Base-by-base conservation (phyloP, 2,888 invertebrate genomes). In the Napeogenes inachia region DNA sequence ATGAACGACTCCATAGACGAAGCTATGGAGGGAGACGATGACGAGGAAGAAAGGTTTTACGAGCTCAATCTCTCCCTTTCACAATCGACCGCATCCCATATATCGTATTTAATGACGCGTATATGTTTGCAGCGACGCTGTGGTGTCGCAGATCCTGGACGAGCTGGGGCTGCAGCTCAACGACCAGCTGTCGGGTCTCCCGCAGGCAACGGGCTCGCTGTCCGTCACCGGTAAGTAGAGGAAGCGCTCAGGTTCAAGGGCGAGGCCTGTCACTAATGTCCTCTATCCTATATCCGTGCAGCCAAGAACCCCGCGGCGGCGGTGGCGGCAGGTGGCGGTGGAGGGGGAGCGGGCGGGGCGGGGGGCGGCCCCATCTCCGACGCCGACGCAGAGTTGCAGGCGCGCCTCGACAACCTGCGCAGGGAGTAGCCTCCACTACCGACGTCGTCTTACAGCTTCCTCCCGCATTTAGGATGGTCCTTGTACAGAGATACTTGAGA, bases 1-100 rank as follows among this genome's bases (percentile, higher is more conserved):
- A 99, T 99, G 95, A 98, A 97, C 81, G 99, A 99, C 86, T 99
- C 98, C 57, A 99, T 99, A 78, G 99, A 99, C 84, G 99, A 99
- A 90, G 99, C 99, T 0, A 98, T 99, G 96, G 99, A 97, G 75
- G 99, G 97, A 69, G 99, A 98, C 79, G 98, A 95, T 55, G 99
- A 99, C 81, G 98, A 99, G 81, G 98, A 99, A 79, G 99, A 99
- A 90, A 98, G 95, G 96, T 96, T n/a, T 10, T 10, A 12, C n/a
- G 8, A 50, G 35, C n/a, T 38, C 33, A 33, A 3, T 32, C 13
- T 13, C 13, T 13, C 2, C 8, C n/a, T 4, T 5, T n/a, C 42
- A 33, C 3, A 2, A 38, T 42, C 3, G 42, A 35, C 3, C 35
- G 4, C 35, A 6, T 4, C 13, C 13, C 45, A 13, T 45, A 6